Evolutionary conservation across 2,113 vertebrate genomes (phyloP), one percentile per base, ranked within the genome.

Genomic region (Alligator sinensis): DNA sequence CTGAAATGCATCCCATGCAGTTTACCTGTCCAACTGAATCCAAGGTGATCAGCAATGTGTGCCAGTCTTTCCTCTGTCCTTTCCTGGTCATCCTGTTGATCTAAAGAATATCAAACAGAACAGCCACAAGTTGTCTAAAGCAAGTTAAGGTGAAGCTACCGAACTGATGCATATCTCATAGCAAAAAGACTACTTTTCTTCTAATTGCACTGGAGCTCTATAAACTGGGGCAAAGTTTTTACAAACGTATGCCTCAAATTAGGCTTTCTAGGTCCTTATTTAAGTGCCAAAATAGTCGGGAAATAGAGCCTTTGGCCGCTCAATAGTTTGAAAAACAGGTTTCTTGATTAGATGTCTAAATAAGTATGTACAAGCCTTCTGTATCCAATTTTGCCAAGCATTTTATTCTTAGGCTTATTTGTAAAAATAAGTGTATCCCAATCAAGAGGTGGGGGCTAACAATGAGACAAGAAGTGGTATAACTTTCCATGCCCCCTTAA

Each of bases 1-100:
- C 66, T 10, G 14, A 84, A 60, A 14, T 5, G 57, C 24, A 22
- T 2, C 3, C 17, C 0, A 0, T 24, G 80, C 12, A 7, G 83
- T 86, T 97, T 98, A 99, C 99, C 99, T 95, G 99, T 99, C 99
- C 99, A 99, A 96, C 99, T 99, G 98, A 99, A 99, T 97, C 99
- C 99, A 91, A 99, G 98, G 81, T 99, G 99, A 97, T 99, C 99
- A 4, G 99, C 99, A 89, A 99, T 99, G 95, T 99, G 97, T 92
- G 99, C 98, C 96, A 99, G 98, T 80, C 98, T 98, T 93, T 99
- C 98, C 90, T 99, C 98, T 68, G 98, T 99, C 96, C 97, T 98
- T 90, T 99, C 98, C 90, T 97, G 98, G 95, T 99, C 99, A 95
- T 99, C 98, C 97, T 98, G 98, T 97, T 98, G 98, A 98, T 99